Evolutionary conservation across 2,113 vertebrate species (phyloP).

Genomic region (Sinocyclocheilus anshuiensis): DNA sequence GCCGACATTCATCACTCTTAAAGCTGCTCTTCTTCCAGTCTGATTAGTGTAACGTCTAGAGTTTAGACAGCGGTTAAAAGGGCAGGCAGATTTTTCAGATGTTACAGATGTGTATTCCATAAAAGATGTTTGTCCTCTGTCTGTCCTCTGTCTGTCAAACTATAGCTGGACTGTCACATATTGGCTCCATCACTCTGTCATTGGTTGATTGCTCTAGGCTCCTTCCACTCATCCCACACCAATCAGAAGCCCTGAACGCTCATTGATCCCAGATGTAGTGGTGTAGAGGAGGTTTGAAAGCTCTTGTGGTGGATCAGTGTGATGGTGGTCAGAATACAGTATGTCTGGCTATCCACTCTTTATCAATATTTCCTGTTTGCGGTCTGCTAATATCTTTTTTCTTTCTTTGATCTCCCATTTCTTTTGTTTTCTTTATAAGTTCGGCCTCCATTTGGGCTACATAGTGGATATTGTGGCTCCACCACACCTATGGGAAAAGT

Average conservation of each 20-base stretch:
- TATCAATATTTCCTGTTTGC: background rate
- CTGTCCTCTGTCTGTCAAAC: background rate
- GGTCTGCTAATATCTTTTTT: background rate
- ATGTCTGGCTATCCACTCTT: background rate
- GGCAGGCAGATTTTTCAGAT: background rate
- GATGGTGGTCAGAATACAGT: background rate
- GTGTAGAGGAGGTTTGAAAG: background rate
- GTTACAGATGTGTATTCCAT: background rate
- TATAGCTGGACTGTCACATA: background rate
- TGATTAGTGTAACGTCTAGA: background rate
- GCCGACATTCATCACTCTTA: slow-evolving; percentile 12
- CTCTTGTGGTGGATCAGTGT: background rate
- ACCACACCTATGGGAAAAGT: slow-evolving; percentile 5
- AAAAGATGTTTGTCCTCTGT: background rate
- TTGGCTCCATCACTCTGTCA: background rate
- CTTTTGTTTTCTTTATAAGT: background rate
- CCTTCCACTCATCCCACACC: background rate
- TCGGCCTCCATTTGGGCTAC: background rate
- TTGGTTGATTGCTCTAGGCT: background rate
- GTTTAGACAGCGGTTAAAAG: background rate
- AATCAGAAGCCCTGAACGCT: background rate
- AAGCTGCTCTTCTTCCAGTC: background rate
- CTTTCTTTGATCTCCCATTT: background rate
- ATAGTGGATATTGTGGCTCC: background rate
- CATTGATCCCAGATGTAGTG: slow-evolving; percentile 5